These are phyloP conservation scores for Rachycentron canadum DNA, from an alignment of 2,797 vertebrate species.

Conservation along the genomic window DNA sequence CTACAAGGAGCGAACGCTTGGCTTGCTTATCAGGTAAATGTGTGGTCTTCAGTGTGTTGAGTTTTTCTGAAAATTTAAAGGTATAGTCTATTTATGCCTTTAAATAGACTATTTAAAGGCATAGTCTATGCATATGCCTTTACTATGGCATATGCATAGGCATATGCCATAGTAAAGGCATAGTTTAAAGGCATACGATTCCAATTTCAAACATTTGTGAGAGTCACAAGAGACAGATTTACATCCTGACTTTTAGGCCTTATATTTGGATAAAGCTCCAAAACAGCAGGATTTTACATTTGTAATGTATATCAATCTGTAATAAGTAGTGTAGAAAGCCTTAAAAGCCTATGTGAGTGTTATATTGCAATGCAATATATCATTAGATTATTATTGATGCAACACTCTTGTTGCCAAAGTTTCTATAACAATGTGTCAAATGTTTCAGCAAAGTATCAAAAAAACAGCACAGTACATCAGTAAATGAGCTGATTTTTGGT, in stretches of 20 bases:
- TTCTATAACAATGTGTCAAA: not conserved
- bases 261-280: not conserved
- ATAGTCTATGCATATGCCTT: no score
- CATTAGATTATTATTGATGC: not conserved
- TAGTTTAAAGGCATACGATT: no score
- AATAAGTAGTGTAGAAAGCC: no score
- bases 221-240: constrained; percentile 10
- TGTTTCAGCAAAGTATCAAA: not conserved
- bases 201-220: no score
- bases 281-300: not conserved
- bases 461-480: not conserved
- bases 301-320: not conserved
- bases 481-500: not conserved
- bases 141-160: no score
- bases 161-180: no score
- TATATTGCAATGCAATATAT: not conserved
- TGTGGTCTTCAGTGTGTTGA: not conserved
- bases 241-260: constrained; percentile 4
- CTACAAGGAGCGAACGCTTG: not conserved
- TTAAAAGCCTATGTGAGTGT: no score
- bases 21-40: constrained; percentile 32
- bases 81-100: constrained; percentile 31
- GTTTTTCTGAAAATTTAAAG: constrained; percentile 31
- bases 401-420: not conserved
- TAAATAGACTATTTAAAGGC: no score